These are phyloP conservation scores for Nipponia nippon DNA, from an alignment of 2,113 vertebrate genomes.

Conservation along the genomic window DNA sequence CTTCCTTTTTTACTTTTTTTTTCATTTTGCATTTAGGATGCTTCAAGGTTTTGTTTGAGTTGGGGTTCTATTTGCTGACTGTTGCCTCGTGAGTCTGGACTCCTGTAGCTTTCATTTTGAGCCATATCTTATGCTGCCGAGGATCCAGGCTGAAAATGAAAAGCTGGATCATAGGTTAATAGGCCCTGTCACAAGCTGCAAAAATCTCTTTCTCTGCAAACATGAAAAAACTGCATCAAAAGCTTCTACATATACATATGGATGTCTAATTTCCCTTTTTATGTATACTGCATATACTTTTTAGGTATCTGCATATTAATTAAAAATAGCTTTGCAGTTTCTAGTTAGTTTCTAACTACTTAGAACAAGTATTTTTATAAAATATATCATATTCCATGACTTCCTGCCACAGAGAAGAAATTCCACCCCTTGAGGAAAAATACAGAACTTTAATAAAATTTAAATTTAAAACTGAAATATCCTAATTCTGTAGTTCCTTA, in stretches of 20 bases:
- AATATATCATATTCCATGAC: neutral
- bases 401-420: neutral
- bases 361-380: neutral
- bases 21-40: neutral
- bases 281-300: neutral
- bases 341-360: neutral
- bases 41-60: neutral
- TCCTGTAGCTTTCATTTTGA: neutral
- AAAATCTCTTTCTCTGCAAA: neutral
- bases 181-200: neutral
- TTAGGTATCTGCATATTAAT: neutral
- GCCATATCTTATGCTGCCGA: neutral
- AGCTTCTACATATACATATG: neutral
- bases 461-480: neutral
- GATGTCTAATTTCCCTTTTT: neutral
- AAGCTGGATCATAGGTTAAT: neutral
- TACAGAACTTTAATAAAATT: neutral
- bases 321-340: neutral
- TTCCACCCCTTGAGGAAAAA: neutral
- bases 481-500: neutral
- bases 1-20: neutral
- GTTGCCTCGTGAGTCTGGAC: neutral
- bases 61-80: neutral
- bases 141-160: neutral
- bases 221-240: neutral